These are phyloP conservation scores for Callipepla californica DNA, from an alignment of 2,113 vertebrate species.

Conservation along the genomic window DNA sequence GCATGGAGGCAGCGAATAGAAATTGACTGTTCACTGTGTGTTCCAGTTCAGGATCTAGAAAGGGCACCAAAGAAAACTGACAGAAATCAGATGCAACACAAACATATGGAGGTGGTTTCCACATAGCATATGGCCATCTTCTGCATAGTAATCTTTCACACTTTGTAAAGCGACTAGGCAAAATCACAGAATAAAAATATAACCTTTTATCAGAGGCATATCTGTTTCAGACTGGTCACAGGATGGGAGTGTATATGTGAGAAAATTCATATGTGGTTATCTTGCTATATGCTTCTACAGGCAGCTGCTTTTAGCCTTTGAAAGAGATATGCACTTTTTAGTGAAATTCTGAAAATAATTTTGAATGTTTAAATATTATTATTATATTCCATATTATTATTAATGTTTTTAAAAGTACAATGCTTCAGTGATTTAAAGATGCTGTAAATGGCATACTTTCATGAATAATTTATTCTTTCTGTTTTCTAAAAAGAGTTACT, in stretches of 20 bases:
- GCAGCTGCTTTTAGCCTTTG: neutral
- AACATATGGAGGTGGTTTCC: neutral
- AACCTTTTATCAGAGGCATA: neutral
- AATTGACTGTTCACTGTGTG: neutral
- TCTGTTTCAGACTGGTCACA: neutral
- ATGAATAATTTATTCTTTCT: neutral
- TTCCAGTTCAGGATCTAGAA: neutral
- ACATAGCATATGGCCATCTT: neutral
- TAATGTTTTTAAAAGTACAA: neutral
- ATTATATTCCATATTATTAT: neutral
- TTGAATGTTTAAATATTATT: neutral
- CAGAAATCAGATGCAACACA: constrained; percentile 17
- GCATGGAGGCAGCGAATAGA: neutral
- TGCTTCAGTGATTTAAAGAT: neutral
- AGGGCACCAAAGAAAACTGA: neutral
- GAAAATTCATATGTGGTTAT: neutral
- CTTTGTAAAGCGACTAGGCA: neutral
- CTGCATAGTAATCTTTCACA: neutral
- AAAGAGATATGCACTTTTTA: neutral
- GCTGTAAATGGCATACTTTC: neutral
- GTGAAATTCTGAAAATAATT: neutral
- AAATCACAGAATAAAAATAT: constrained; percentile 1
- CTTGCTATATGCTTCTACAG: neutral
- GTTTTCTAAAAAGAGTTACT: neutral
- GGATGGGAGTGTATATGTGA: neutral